These are phyloP conservation scores for Acipenser oxyrinchus DNA, from an alignment of 2,797 vertebrate genomes.

Conservation along the genomic window DNA sequence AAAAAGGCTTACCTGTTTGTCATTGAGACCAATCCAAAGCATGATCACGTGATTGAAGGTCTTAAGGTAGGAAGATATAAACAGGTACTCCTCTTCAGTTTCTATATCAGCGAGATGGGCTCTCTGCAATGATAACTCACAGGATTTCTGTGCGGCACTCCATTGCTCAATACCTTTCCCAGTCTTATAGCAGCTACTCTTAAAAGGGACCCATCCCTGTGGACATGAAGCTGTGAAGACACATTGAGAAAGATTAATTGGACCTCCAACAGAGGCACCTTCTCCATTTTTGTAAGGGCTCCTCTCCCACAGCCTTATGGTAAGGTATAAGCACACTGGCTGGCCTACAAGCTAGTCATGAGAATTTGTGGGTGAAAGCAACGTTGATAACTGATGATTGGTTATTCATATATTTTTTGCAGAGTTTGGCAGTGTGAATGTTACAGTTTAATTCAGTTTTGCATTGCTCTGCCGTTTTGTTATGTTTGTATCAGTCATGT, in stretches of 20 bases:
- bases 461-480: no score
- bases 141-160: conserved; percentile 53
- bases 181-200: conserved; percentile 65
- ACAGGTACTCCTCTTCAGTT: conserved; percentile 54
- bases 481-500: no score
- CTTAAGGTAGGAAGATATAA: conserved; percentile 58
- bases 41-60: conserved; percentile 57
- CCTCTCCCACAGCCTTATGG: no score
- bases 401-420: no score
- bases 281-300: no score
- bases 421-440: no score
- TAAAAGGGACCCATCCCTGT: conserved; percentile 61
- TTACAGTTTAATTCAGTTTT: no score
- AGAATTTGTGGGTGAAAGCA: no score
- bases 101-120: conserved; percentile 67
- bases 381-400: no score
- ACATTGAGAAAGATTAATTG: not conserved
- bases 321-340: no score
- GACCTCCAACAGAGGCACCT: no score
- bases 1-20: conserved; percentile 55
- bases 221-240: conserved; percentile 61
- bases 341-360: no score
- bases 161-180: conserved; percentile 49
- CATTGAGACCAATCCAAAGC: conserved; percentile 74
- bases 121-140: conserved; percentile 41